phyloP scores from a whole-genome alignment of 2,113 vertebrate species.

The Seriola rivoliana region DNA sequence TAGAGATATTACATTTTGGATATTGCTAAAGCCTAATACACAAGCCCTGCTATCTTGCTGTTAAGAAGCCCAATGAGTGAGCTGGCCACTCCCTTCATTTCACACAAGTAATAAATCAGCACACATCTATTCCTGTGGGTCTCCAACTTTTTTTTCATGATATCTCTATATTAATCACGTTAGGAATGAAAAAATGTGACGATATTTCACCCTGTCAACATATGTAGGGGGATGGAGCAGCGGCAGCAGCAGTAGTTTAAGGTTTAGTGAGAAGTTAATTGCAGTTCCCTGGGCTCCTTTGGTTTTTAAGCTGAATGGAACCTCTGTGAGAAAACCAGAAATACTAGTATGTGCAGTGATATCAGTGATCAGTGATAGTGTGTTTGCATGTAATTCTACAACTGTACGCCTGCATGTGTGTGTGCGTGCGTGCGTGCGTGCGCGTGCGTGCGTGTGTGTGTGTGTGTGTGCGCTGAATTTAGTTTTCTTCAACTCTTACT shows the following conservation, averaged over 20 bases:
- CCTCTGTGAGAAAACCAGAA: conserved; percentile 16
- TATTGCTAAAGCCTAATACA: too few species aligned
- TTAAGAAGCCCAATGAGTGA: neutral
- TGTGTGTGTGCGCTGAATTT: neutral
- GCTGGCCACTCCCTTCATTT: conserved; percentile 1
- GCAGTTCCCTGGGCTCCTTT: neutral
- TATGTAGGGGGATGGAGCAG: conserved; percentile 11
- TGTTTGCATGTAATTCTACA: neutral
- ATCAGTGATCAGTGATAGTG: neutral
- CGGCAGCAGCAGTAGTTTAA: neutral
- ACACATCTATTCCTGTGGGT: conserved; percentile 21
- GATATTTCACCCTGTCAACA: conserved; percentile 29
- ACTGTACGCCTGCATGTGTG: neutral
- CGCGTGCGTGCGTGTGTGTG: neutral
- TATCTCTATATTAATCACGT: conserved; percentile 32
- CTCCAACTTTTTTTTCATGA: conserved; percentile 3
- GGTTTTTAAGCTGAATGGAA: conserved; percentile 1
- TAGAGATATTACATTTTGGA: too few species aligned
- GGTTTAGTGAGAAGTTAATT: conserved; percentile 3
- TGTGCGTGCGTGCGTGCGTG: neutral
- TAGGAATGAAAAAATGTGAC: conserved; percentile 33
- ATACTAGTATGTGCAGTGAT: neutral
- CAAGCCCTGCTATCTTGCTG: too few species aligned
- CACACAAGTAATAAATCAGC: conserved; percentile 5
- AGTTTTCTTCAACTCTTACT: neutral